These are phyloP conservation scores for Cacatua alba DNA, from an alignment of 2,113 vertebrate species.

Conservation along the genomic window DNA sequence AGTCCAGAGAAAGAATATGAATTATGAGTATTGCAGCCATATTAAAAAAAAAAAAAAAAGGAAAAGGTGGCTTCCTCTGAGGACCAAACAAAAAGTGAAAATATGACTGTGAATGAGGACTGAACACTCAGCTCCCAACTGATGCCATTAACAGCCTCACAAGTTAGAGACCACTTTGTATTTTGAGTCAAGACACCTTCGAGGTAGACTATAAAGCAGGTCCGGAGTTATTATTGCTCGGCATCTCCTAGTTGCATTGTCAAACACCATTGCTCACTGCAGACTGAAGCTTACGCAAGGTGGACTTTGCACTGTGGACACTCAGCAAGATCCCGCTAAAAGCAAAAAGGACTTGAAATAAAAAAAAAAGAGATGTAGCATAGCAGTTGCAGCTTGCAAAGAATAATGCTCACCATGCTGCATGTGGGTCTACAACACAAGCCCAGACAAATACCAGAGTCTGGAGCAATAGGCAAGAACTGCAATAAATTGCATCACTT, in stretches of 20 bases:
- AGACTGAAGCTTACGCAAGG: not conserved
- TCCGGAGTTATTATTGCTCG: not conserved
- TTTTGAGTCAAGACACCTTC: not conserved
- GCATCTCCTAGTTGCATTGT: not conserved
- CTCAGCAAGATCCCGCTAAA: not conserved
- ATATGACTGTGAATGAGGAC: not conserved
- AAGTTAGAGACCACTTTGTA: not conserved
- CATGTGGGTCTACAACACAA: not conserved
- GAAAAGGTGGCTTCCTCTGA: not conserved
- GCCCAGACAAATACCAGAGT: conserved; percentile 37
- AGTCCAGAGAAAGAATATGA: not conserved
- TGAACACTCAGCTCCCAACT: not conserved
- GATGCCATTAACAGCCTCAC: not conserved
- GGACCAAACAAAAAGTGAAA: not conserved
- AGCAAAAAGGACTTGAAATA: not conserved
- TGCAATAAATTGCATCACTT: conserved; percentile 62
- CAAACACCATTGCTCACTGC: not conserved
- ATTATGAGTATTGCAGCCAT: not conserved
- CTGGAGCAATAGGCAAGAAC: conserved; percentile 20
- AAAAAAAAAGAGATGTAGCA: accelerated
- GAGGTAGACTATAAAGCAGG: not conserved
- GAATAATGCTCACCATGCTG: not conserved
- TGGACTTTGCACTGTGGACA: not conserved
- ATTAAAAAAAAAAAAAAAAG: not conserved
- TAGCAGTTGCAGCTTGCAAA: not conserved